Conservation (phyloP, 1,140 invertebrate genomes). For the Neodiprion lecontei region DNA sequence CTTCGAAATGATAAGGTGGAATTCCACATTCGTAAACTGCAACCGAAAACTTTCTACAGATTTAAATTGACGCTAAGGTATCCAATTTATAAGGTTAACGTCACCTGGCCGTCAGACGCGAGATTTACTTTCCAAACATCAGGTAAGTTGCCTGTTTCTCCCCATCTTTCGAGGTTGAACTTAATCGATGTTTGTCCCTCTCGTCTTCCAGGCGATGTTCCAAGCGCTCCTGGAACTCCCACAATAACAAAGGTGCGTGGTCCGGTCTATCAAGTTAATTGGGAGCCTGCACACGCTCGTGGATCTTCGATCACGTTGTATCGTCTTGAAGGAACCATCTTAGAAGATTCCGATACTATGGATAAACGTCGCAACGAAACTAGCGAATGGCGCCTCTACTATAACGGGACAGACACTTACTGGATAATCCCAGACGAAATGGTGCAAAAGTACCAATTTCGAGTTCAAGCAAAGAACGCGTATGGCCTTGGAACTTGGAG, state of each 20-base stretch:
- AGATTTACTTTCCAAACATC: conserved; percentile 78
- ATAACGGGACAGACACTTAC: conserved; percentile 82
- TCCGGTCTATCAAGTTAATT: conserved; percentile 75
- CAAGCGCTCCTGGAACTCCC: conserved; percentile 72
- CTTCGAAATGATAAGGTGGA: conserved; percentile 42
- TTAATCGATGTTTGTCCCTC: conserved; percentile 5
- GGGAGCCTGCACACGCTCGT: conserved; percentile 73
- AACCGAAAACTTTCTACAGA: conserved; percentile 76
- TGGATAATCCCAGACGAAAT: conserved; percentile 80
- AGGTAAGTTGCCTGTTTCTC: conserved; percentile 59
- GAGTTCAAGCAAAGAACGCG: conserved; percentile 78
- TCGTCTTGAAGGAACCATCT: conserved; percentile 63
- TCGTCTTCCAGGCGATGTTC: conserved; percentile 66
- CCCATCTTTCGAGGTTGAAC: conserved; percentile 6
- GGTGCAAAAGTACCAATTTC: conserved; percentile 72
- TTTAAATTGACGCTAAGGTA: conserved; percentile 77
- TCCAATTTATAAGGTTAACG: conserved; percentile 63
- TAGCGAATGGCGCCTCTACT: conserved; percentile 72
- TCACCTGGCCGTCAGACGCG: conserved; percentile 72
- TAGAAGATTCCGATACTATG: conserved; percentile 41
- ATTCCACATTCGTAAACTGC: conserved; percentile 64
- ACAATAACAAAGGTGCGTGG: conserved; percentile 67
- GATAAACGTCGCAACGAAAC: conserved; percentile 44
- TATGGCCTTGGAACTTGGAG: conserved; percentile 81
- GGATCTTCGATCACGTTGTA: conserved; percentile 70